phyloP scores from a whole-genome alignment of 2,797 vertebrate species.

The Potorous gilbertii region DNA sequence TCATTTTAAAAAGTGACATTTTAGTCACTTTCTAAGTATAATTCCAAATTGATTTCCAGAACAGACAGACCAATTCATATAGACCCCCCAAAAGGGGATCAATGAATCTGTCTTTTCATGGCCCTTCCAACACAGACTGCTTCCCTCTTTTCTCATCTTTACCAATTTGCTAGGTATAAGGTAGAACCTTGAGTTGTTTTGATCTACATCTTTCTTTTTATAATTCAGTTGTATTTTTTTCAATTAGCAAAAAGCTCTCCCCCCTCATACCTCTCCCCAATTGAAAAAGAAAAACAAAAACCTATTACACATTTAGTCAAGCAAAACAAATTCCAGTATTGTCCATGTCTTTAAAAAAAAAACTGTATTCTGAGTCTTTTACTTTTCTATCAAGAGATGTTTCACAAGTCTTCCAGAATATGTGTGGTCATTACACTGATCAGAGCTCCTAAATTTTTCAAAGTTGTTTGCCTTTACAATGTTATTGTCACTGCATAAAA shows the following conservation, averaged over 20 bases:
- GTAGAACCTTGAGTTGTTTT: not conserved
- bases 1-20: not conserved
- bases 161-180: not conserved
- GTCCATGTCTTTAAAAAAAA: not conserved
- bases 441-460: not conserved
- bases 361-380: not conserved
- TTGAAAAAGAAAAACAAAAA: not conserved
- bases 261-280: not conserved
- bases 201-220: not conserved
- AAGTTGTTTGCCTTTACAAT: not conserved
- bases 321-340: not conserved
- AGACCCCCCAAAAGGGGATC: not conserved
- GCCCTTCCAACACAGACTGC: not conserved
- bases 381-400: not conserved
- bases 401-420: not conserved
- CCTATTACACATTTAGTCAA: not conserved
- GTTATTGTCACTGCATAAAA: not conserved
- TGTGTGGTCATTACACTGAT: not conserved
- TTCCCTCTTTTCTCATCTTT: not conserved
- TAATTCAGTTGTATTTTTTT: not conserved
- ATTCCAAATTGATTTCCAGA: constrained; percentile 21
- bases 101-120: not conserved
- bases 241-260: not conserved
- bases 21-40: constrained; percentile 19
- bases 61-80: constrained; percentile 1